Evolutionary conservation across 1,140 invertebrate species (phyloP).

Genomic region (Platyscapa corneri): DNA sequence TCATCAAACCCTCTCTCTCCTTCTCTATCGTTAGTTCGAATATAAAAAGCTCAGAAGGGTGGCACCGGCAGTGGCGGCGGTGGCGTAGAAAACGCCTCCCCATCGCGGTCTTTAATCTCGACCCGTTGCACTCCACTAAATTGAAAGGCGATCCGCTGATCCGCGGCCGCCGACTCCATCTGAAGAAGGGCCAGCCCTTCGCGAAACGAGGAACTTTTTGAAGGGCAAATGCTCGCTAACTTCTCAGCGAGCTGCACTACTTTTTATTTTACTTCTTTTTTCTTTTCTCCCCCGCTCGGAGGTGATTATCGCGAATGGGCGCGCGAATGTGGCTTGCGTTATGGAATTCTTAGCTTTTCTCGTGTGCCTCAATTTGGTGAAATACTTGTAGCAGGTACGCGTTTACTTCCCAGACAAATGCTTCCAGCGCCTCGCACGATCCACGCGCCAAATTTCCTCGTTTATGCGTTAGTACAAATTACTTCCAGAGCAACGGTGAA

Average conservation of each 20-base stretch:
- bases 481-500: no score
- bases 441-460: no score
- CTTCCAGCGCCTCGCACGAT: neutral
- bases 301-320: neutral
- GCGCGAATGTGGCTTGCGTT: neutral
- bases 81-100: neutral
- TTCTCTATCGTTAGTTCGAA: neutral
- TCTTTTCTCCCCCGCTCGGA: neutral
- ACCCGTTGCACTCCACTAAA: slow-evolving; percentile 53
- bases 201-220: neutral
- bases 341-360: neutral
- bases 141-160: slow-evolving; percentile 61
- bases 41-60: slow-evolving; percentile 24
- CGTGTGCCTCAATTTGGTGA: neutral
- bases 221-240: neutral
- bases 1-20: slow-evolving; percentile 42
- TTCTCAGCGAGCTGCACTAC: neutral
- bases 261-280: neutral
- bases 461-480: no score
- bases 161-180: neutral
- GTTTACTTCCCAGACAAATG: neutral
- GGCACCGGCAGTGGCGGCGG: neutral
- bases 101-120: slow-evolving; percentile 45
- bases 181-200: neutral
- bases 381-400: neutral